A percentile compares a stretch with the other conserved stretches of the same genome.
Conservation (phyloP, 2,797 vertebrate species). For the Malurus leucopterus region DNA sequence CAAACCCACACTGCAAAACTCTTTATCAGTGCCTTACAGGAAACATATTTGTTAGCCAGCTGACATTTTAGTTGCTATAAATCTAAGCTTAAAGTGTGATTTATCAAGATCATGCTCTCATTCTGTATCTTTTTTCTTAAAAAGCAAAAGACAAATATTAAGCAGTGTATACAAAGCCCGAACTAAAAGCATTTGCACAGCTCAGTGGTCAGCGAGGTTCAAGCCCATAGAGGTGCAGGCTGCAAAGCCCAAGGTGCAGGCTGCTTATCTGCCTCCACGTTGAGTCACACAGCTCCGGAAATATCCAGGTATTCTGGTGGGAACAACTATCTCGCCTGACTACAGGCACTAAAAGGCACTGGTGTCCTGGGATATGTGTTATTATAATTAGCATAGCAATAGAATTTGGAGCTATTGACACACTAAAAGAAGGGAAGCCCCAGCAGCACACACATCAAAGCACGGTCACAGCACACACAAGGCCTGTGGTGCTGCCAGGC, state of each 20-base stretch:
- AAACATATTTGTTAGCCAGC: neutral
- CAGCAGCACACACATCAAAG: accelerated
- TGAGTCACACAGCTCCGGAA: accelerated
- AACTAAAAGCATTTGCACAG: accelerated
- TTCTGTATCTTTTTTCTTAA: neutral
- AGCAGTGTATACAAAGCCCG: accelerated
- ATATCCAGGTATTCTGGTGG: accelerated
- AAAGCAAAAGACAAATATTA: neutral
- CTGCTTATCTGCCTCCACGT: accelerated
- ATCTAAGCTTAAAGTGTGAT: neutral
- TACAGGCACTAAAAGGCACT: neutral
- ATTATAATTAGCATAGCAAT: accelerated
- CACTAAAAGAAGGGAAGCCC: accelerated
- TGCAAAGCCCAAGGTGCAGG: accelerated
- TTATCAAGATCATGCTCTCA: neutral
- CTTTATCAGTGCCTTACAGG: neutral
- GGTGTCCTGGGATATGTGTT: accelerated
- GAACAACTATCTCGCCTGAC: accelerated
- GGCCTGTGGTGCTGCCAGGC: accelerated
- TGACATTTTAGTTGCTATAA: neutral
- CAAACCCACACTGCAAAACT: neutral
- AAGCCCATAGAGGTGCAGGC: accelerated
- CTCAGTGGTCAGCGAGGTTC: too few species aligned
- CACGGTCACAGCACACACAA: accelerated
- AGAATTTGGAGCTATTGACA: neutral